Evolutionary conservation across 1,140 invertebrate genomes (phyloP).

Genomic region (Drosophila kanapiae): DNA sequence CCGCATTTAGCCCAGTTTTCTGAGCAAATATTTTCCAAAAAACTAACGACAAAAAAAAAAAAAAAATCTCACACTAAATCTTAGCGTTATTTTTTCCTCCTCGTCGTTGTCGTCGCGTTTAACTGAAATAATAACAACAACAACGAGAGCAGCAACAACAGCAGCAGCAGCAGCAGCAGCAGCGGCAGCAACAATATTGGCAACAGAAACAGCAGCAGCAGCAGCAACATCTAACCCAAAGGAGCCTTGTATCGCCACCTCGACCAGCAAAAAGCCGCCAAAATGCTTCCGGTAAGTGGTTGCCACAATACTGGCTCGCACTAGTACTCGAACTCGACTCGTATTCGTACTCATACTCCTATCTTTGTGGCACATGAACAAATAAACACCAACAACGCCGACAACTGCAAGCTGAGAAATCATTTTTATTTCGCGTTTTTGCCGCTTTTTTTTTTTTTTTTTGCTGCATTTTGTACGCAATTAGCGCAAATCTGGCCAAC

Average conservation of each 20-base stretch:
- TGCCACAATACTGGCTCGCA: constrained; percentile 22
- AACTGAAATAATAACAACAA: constrained; percentile 42
- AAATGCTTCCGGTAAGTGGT: constrained; percentile 78
- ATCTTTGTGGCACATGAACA: constrained; percentile 11
- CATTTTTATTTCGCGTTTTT: constrained; percentile 37
- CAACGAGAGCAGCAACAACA: constrained; percentile 19
- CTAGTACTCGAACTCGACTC: constrained; percentile 3
- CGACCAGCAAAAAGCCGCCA: constrained; percentile 68
- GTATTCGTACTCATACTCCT: not conserved
- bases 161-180: constrained; percentile 5
- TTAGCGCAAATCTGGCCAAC: constrained; percentile 52
- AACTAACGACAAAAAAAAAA: constrained; percentile 34
- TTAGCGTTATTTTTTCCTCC: constrained; percentile 40
- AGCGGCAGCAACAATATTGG: constrained; percentile 11
- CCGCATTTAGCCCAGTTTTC: constrained; percentile 57
- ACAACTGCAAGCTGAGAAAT: constrained; percentile 45
- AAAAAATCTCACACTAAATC: constrained; percentile 53
- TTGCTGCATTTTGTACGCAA: constrained; percentile 48
- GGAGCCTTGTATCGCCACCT: constrained; percentile 53
- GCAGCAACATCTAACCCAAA: constrained; percentile 42
- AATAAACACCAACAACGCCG: constrained; percentile 19
- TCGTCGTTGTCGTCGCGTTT: constrained; percentile 48
- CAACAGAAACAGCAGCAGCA: constrained; percentile 9
- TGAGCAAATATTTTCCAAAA: constrained; percentile 52
- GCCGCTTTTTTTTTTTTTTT: constrained; percentile 21